Base-by-base conservation (phyloP, 2,888 invertebrate genomes). In the Hypsopygia costalis region DNA sequence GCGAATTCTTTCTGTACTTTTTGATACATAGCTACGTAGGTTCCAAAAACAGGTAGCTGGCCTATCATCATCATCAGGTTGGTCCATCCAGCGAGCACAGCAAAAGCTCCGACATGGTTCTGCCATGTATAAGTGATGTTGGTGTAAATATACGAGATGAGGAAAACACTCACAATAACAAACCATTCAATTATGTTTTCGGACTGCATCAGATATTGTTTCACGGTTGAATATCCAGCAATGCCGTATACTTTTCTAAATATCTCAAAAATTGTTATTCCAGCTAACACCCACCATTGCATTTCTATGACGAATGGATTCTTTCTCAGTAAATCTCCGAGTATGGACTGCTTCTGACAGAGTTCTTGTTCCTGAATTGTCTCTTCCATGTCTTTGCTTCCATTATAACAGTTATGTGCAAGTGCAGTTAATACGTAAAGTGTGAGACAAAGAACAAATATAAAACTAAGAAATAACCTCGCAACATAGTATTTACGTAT, bases 11-110 rank as follows among this genome's bases (percentile, higher is more conserved):
- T 95, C 68, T 95, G 95, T 0, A 96, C 95, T 74, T 94, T 93
- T 1, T 95, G 95, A 58, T 95, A 96, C 96, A 96, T 96, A 0
- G 96, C 96, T 2, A 97, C 96, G 65, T 97, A 97, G 0, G 96
- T 94, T 10, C 96, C 97, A 64, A 97, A 95, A 36, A 95, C 92
- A 0, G 97, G 97, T 28, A 97, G 81, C 60, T 97, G 95, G 0
- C 97, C 97, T 42, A 97, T 94, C 94, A 96, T 95, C 70, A 95
- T 86, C 95, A 96, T 95, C n/a, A 96, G 85, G 74, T 96, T 95
- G 3, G 95, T 94, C 96, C 96, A 96, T 3, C 95, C 95, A 30
- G 95, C 92, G 3, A 96, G 90, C 0, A 96, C 95, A 0, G 95
- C 95, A 63, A 96, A 94, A 0, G 96, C 96, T 0, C 95, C 96